Percentiles rank a stretch among this genome's conserved stretches.
phyloP scores from a whole-genome alignment of 2,797 vertebrate species.

The Lagodon rhomboides region DNA sequence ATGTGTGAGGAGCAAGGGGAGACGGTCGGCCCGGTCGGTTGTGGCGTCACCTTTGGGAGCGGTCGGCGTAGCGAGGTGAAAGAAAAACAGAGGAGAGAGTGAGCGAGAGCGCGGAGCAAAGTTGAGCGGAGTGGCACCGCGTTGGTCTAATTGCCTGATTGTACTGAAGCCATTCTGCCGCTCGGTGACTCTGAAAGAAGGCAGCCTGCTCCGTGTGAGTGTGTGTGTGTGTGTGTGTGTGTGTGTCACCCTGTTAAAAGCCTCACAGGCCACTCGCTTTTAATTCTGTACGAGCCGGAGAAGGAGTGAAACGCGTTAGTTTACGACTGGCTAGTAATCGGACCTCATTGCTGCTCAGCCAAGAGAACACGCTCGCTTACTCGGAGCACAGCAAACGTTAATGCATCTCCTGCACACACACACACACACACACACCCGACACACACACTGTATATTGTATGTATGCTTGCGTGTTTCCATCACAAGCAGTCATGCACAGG shows the following conservation, averaged over 20 bases:
- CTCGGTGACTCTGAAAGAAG: slow-evolving; percentile 63
- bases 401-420: slow-evolving; percentile 31
- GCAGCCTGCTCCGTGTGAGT: slow-evolving; percentile 18
- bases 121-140: slow-evolving; percentile 65
- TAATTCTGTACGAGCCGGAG: slow-evolving; percentile 62
- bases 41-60: slow-evolving; percentile 59
- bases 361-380: slow-evolving; percentile 32
- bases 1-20: slow-evolving; percentile 50
- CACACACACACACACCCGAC: slow-evolving; percentile 13
- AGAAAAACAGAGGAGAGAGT: slow-evolving; percentile 8
- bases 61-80: slow-evolving; percentile 23
- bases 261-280: slow-evolving; percentile 69
- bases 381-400: slow-evolving; percentile 33
- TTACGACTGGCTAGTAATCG: slow-evolving; percentile 79
- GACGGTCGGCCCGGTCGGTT: slow-evolving; percentile 26
- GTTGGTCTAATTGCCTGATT: slow-evolving; percentile 81
- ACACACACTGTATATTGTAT: slow-evolving; percentile 8
- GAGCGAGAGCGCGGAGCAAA: slow-evolving; percentile 50
- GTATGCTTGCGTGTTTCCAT: slow-evolving; percentile 13
- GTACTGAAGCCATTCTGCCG: slow-evolving; percentile 74
- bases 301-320: slow-evolving; percentile 56
- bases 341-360: slow-evolving; percentile 74
- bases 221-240: slow-evolving; percentile 29
- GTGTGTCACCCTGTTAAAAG: slow-evolving; percentile 72
- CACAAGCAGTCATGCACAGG: slow-evolving; percentile 7